These are phyloP conservation scores for Xenops minutus DNA, from an alignment of 2,797 vertebrate species.

Conservation along the genomic window DNA sequence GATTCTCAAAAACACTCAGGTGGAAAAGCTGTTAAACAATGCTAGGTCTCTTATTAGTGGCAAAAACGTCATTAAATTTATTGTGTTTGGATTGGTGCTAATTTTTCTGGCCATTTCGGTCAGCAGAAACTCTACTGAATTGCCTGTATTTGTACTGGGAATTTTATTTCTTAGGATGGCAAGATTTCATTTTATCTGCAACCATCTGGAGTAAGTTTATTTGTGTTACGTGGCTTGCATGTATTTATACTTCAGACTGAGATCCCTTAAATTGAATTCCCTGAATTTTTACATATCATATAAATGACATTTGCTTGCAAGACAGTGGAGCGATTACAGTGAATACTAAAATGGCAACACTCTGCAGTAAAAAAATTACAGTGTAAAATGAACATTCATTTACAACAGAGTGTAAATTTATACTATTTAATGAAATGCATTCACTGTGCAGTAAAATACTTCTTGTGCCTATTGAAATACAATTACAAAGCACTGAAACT, in stretches of 20 bases:
- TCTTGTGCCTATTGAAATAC: conserved; percentile 64
- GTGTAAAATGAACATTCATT: conserved; percentile 74
- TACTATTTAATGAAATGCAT: conserved; percentile 65
- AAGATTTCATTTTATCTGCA: conserved; percentile 71
- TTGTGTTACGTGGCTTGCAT: conserved; percentile 71
- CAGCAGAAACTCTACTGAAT: conserved; percentile 28
- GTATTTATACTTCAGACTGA: conserved; percentile 72
- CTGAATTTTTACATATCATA: conserved; percentile 68
- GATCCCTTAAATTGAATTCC: conserved; percentile 68
- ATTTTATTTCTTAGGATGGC: conserved; percentile 57
- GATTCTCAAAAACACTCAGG: not conserved
- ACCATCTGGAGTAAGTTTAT: conserved; percentile 77
- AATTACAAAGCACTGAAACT: conserved; percentile 63
- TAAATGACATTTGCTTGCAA: conserved; percentile 75
- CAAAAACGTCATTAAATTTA: conserved; percentile 44
- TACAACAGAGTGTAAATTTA: conserved; percentile 66
- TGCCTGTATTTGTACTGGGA: conserved; percentile 58
- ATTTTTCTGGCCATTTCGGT: conserved; percentile 60
- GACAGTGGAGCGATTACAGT: conserved; percentile 73
- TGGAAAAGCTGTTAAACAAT: not conserved
- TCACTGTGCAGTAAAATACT: conserved; percentile 47
- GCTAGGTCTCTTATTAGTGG: not conserved
- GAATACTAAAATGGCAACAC: conserved; percentile 73
- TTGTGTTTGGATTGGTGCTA: conserved; percentile 49
- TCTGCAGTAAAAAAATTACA: conserved; percentile 65